These are phyloP conservation scores for Microplitis deprimator DNA, from an alignment of 2,888 invertebrate genomes.

Conservation along the genomic window DNA sequence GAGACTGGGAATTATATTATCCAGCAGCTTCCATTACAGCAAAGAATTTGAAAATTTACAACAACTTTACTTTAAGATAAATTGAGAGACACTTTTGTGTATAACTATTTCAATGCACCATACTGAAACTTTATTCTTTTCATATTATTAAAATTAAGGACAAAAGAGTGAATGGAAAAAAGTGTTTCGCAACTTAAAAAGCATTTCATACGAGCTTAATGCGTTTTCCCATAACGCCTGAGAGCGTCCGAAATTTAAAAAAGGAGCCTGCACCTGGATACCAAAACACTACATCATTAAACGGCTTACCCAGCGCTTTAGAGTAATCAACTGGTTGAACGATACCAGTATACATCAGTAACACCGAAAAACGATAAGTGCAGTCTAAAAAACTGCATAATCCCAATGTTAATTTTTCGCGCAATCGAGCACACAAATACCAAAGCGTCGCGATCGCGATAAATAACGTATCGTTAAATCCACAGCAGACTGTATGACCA, in stretches of 20 bases:
- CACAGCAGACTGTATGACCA: too few relatives aligned
- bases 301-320: background rate
- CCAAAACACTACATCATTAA: background rate
- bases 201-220: background rate
- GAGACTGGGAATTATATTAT: background rate
- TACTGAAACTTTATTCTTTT: background rate
- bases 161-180: background rate
- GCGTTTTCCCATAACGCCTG: background rate
- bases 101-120: background rate
- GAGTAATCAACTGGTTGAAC: background rate
- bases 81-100: constrained; percentile 1
- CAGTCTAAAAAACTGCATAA: too few relatives aligned
- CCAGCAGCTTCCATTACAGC: background rate
- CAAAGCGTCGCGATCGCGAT: too few relatives aligned
- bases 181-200: background rate
- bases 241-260: background rate
- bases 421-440: too few relatives aligned
- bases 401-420: too few relatives aligned
- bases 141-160: background rate
- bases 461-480: too few relatives aligned
- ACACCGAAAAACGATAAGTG: too few relatives aligned
- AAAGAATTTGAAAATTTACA: background rate
- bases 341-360: too few relatives aligned
- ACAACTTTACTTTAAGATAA: background rate
- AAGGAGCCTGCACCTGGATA: background rate